A percentile compares a stretch with the other conserved stretches of the same genome.
Conservation (phyloP, 2,888 invertebrate species). For the Neria commutata region DNA sequence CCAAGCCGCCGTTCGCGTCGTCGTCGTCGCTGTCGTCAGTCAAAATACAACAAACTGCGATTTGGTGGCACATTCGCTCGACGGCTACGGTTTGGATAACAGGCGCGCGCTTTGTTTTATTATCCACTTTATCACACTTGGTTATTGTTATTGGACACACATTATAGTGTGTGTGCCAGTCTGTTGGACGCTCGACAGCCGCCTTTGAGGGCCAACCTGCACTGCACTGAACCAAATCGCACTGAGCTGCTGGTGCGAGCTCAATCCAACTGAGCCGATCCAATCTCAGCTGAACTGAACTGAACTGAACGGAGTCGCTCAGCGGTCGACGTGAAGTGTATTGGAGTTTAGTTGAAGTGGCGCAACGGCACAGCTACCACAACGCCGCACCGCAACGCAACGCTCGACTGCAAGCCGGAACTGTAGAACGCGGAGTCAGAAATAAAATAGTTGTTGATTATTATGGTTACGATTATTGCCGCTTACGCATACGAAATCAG, state of each 20-base stretch:
- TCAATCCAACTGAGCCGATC: too few relatives aligned
- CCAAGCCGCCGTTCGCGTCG: constrained; percentile 10
- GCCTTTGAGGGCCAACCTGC: constrained; percentile 7
- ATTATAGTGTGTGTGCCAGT: constrained; percentile 12
- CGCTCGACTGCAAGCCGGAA: too few relatives aligned
- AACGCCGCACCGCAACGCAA: too few relatives aligned
- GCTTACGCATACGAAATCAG: constrained; percentile 4
- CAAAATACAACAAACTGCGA: constrained; percentile 62
- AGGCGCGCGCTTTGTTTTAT: constrained; percentile 63
- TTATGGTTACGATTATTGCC: constrained; percentile 31
- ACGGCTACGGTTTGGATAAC: constrained; percentile 63
- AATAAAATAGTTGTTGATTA: constrained; percentile 38
- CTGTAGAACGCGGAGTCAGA: constrained; percentile 35
- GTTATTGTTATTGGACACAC: constrained; percentile 56
- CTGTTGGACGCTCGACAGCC: not conserved
- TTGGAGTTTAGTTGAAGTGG: not conserved
- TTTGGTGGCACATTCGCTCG: constrained; percentile 63
- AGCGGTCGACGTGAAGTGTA: not conserved
- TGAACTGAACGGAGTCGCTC: not conserved
- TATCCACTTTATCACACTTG: constrained; percentile 57
- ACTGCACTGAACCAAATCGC: constrained; percentile 1
- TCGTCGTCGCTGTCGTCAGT: constrained; percentile 43
- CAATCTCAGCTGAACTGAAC: not conserved
- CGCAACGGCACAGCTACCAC: not conserved
- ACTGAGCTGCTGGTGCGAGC: constrained; percentile 10